Conservation (phyloP, 1,140 invertebrate genomes). For the Drosophila watanabei region DNA sequence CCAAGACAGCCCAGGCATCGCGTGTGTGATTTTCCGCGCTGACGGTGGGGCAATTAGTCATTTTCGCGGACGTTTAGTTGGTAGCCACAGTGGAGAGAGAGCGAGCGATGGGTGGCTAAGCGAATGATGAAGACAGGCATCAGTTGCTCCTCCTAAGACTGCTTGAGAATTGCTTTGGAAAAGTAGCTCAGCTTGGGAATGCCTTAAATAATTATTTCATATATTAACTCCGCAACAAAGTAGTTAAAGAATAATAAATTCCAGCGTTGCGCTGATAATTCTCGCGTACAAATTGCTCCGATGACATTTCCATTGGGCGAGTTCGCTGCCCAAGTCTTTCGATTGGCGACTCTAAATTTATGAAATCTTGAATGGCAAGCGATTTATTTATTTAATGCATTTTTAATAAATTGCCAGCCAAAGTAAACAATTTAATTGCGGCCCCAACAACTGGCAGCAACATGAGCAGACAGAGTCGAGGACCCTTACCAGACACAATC, state of each 20-base stretch:
- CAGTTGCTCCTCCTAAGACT: not conserved
- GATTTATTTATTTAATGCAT: slow-evolving; percentile 80
- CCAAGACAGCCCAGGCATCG: slow-evolving; percentile 57
- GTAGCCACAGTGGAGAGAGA: not conserved
- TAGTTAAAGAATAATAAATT: not conserved
- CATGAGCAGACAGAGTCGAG: slow-evolving; percentile 52
- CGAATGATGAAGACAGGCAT: slow-evolving; percentile 24
- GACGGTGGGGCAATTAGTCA: slow-evolving; percentile 64
- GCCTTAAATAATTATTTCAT: no score
- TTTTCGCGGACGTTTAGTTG: slow-evolving; percentile 41
- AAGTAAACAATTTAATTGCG: slow-evolving; percentile 79
- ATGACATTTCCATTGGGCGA: slow-evolving; percentile 47
- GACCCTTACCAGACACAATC: slow-evolving; percentile 53
- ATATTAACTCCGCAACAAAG: not conserved
- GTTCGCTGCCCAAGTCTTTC: slow-evolving; percentile 73
- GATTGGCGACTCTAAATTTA: slow-evolving; percentile 57
- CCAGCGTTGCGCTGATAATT: slow-evolving; percentile 1
- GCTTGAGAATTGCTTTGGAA: not conserved
- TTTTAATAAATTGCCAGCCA: slow-evolving; percentile 76
- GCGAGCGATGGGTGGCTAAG: slow-evolving; percentile 11
- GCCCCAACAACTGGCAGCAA: slow-evolving; percentile 11
- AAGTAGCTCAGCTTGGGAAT: not conserved
- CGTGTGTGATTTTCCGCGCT: slow-evolving; percentile 51
- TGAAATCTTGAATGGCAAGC: slow-evolving; percentile 65
- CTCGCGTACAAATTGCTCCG: slow-evolving; percentile 47